Conservation (phyloP, 2,113 vertebrate genomes). For the Carassius gibelio region DNA sequence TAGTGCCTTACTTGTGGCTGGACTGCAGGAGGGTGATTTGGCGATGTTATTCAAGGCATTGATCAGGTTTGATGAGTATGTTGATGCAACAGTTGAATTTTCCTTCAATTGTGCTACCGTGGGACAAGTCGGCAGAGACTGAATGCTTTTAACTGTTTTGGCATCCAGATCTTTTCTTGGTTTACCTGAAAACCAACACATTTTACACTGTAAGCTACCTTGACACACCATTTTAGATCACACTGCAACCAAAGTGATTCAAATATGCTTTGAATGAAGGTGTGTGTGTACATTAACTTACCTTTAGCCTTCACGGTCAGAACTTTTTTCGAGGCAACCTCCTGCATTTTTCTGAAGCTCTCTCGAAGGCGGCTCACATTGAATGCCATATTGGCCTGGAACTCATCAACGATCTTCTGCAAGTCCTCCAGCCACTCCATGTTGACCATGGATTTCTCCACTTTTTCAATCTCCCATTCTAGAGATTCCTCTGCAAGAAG, state of each 20-base stretch:
- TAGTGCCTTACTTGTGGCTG: background rate
- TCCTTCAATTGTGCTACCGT: background rate
- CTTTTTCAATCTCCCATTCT: background rate
- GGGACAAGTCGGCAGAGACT: background rate
- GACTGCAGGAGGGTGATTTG: background rate
- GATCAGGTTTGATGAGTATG: background rate
- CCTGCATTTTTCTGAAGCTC: background rate
- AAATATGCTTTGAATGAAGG: background rate
- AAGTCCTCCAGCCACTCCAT: background rate
- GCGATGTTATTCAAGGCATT: background rate
- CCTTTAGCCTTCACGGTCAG: background rate
- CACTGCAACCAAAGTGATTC: background rate
- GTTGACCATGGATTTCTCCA: background rate
- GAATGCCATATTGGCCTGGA: background rate
- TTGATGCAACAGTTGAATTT: background rate
- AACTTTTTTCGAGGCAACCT: background rate
- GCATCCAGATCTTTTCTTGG: background rate
- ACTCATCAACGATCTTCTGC: background rate
- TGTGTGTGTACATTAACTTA: background rate
- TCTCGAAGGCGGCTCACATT: background rate
- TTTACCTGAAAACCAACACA: background rate
- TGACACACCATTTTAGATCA: background rate
- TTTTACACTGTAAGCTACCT: background rate
- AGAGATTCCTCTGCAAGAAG: background rate
- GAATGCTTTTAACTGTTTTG: background rate